phyloP scores from a whole-genome alignment of 2,797 vertebrate species.

The Helicolenus hilgendorfi region DNA sequence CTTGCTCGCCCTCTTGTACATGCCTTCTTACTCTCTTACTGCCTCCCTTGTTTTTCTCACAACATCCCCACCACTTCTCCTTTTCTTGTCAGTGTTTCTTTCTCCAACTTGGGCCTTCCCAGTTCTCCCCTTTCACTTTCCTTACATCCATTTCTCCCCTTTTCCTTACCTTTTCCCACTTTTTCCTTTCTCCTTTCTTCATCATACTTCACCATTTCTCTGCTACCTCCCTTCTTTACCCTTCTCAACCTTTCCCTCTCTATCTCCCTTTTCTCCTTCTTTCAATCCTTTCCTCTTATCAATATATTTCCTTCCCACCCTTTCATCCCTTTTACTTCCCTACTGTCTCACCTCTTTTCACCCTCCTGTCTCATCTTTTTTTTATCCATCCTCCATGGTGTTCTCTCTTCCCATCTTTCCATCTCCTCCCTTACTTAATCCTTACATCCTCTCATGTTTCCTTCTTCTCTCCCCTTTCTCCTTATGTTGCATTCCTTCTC shows the following conservation, averaged over 20 bases:
- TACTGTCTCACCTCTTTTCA: background rate
- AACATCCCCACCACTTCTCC: background rate
- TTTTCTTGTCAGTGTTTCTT: slow-evolving; percentile 1
- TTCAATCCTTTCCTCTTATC: background rate
- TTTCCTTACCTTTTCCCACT: background rate
- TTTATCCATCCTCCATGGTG: background rate
- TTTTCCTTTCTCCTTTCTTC: background rate
- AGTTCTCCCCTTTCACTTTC: background rate
- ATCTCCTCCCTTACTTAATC: background rate
- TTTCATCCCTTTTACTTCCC: background rate
- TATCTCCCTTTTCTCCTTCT: background rate
- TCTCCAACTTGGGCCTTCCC: background rate
- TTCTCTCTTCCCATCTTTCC: background rate
- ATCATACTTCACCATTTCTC: too few relatives aligned
- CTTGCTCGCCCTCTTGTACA: slow-evolving; percentile 1
- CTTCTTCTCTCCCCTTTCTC: background rate
- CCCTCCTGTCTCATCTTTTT: slow-evolving; percentile 1
- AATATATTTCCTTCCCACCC: background rate
- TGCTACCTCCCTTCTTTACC: background rate
- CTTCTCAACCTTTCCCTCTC: background rate
- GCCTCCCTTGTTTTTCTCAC: slow-evolving; percentile 6
- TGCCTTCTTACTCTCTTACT: slow-evolving; percentile 8
- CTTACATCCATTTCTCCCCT: background rate
- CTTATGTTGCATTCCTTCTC: background rate
- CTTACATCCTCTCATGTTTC: background rate